Evolutionary conservation across 2,888 invertebrate species (phyloP).

Genomic region (Piscicola geometra): DNA sequence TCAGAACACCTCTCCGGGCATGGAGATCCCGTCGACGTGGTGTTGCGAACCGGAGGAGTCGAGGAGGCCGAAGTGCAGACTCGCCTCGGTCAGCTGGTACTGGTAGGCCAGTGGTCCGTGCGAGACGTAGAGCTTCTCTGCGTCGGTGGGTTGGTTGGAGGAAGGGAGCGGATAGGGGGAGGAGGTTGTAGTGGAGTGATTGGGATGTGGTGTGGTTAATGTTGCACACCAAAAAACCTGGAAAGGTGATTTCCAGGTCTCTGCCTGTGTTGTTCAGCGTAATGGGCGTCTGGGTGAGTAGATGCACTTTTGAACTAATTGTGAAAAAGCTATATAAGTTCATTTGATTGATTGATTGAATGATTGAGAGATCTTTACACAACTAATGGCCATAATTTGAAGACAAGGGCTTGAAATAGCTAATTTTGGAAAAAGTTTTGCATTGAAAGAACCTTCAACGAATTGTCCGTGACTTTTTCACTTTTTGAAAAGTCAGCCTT

Average conservation of each 20-base stretch:
- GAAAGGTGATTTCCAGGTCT: conserved; percentile 81
- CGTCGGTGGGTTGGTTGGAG: no score
- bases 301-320: no score
- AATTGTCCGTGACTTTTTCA: no score
- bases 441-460: no score
- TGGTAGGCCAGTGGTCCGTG: conserved; percentile 85
- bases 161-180: conserved; percentile 74
- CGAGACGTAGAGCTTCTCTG: neutral
- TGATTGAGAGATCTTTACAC: no score
- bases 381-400: no score
- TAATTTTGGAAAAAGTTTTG: no score
- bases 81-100: conserved; percentile 89
- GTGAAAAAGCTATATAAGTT: no score
- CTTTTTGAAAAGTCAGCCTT: no score
- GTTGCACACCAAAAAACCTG: conserved; percentile 53
- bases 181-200: conserved; percentile 48
- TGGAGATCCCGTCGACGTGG: conserved; percentile 87
- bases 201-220: conserved; percentile 51
- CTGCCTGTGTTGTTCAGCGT: conserved; percentile 87
- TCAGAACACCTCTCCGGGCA: conserved; percentile 96
- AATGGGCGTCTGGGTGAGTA: conserved; percentile 68
- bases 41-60: conserved; percentile 96
- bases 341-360: no score
- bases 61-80: conserved; percentile 63
- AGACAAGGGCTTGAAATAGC: no score